Evolutionary conservation across 2,113 vertebrate genomes (phyloP).

Genomic region (Mustela lutreola): DNA sequence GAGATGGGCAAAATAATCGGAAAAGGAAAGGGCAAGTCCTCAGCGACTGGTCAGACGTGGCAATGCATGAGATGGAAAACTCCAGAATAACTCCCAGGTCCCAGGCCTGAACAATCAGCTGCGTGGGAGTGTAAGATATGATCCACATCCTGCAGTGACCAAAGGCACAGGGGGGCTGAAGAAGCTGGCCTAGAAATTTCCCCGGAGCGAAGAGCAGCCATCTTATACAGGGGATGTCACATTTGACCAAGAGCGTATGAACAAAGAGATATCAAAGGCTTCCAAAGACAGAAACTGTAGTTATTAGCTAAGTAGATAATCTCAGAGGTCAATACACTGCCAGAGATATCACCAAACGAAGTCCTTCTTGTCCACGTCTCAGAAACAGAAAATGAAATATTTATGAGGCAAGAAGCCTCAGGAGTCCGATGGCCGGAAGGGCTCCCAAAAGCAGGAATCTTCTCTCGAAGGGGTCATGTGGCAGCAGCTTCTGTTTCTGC

Average conservation of each 20-base stretch:
- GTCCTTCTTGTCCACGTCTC: not conserved
- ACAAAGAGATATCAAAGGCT: not conserved
- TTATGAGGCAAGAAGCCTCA: not conserved
- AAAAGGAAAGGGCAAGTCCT: not conserved
- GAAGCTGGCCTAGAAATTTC: not conserved
- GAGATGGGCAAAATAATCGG: not conserved
- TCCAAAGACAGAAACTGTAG: not conserved
- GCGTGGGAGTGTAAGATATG: fast-evolving
- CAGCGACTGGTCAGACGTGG: not conserved
- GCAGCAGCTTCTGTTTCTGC: not conserved
- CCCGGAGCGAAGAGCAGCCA: not conserved
- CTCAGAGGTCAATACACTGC: not conserved
- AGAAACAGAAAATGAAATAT: not conserved
- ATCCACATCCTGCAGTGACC: not conserved
- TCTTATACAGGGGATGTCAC: not conserved
- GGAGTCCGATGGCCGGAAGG: not conserved
- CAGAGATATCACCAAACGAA: not conserved
- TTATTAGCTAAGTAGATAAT: not conserved
- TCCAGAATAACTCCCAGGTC: not conserved
- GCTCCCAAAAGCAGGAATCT: not conserved
- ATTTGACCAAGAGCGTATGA: not conserved
- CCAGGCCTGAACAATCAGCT: not conserved
- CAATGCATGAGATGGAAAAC: not conserved
- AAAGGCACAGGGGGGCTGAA: not conserved
- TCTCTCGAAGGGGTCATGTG: not conserved